Evolutionary conservation across 2,113 vertebrate genomes (phyloP).

Genomic region (Cinclus cinclus): DNA sequence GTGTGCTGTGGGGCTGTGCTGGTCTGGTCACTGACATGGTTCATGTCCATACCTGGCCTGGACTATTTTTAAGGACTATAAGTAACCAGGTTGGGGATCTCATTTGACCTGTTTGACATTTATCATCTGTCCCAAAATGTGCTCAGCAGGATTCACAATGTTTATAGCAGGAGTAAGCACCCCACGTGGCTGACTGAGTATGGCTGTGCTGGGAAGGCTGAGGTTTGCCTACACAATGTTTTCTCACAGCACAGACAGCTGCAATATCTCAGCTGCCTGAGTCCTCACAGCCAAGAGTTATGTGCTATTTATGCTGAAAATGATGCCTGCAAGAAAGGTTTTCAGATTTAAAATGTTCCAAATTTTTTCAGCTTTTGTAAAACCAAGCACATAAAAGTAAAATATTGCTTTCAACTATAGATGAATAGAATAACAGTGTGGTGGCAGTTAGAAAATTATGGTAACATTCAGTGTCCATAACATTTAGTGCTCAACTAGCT

Average conservation of each 20-base stretch:
- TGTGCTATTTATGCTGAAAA: background rate
- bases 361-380: background rate
- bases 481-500: background rate
- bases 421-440: background rate
- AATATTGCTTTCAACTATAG: background rate
- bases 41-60: background rate
- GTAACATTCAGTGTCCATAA: background rate
- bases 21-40: background rate
- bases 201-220: background rate
- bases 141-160: background rate
- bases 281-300: background rate
- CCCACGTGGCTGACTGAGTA: background rate
- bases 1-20: too few species aligned
- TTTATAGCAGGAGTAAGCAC: background rate
- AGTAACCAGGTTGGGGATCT: background rate
- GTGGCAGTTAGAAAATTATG: background rate
- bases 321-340: background rate
- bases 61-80: background rate
- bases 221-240: background rate
- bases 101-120: background rate
- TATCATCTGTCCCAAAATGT: background rate
- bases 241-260: background rate
- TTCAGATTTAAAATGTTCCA: background rate
- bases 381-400: background rate
- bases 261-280: background rate